These are phyloP conservation scores for Tetranychus piercei DNA, from an alignment of 2,888 invertebrate species.

Conservation along the genomic window DNA sequence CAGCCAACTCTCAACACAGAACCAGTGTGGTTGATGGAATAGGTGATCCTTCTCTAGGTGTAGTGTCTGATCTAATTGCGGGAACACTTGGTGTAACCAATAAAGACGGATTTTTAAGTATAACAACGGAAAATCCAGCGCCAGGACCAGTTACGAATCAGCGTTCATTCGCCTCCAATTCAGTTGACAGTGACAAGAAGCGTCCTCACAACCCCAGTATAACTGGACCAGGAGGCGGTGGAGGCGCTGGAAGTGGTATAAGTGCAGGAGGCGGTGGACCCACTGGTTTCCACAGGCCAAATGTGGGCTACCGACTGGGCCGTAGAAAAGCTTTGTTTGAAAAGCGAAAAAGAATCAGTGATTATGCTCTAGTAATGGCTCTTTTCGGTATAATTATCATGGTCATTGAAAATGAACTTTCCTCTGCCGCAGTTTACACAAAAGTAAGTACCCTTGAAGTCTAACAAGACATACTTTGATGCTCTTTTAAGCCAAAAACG, in stretches of 20 bases:
- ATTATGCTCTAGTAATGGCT: slow-evolving; percentile 96
- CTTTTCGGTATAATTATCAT: slow-evolving; percentile 98
- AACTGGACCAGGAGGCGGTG: not conserved
- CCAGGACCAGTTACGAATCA: slow-evolving; percentile 44
- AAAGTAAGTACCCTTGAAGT: slow-evolving; percentile 54
- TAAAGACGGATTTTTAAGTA: slow-evolving; percentile 42
- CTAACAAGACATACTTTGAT: no score
- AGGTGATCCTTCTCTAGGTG: not conserved
- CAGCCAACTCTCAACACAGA: not conserved
- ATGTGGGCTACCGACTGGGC: slow-evolving; percentile 90
- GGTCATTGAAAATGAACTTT: slow-evolving; percentile 98
- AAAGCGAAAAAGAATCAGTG: slow-evolving; percentile 92
- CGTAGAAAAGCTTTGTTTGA: slow-evolving; percentile 94
- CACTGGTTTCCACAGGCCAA: slow-evolving; percentile 46
- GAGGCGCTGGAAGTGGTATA: not conserved
- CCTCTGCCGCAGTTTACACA: slow-evolving; percentile 83
- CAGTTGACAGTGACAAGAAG: slow-evolving; percentile 20
- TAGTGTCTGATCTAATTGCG: not conserved
- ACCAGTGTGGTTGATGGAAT: slow-evolving; percentile 21
- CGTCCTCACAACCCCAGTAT: not conserved
- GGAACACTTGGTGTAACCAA: not conserved
- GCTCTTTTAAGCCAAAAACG: no score
- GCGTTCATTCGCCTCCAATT: slow-evolving; percentile 23
- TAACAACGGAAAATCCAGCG: slow-evolving; percentile 72
- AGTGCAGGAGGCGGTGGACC: slow-evolving; percentile 13